A percentile compares a stretch with the other conserved stretches of the same genome.
Evolutionary conservation across 2,113 vertebrate genomes (phyloP).

Genomic region (Hiodon tergisus): DNA sequence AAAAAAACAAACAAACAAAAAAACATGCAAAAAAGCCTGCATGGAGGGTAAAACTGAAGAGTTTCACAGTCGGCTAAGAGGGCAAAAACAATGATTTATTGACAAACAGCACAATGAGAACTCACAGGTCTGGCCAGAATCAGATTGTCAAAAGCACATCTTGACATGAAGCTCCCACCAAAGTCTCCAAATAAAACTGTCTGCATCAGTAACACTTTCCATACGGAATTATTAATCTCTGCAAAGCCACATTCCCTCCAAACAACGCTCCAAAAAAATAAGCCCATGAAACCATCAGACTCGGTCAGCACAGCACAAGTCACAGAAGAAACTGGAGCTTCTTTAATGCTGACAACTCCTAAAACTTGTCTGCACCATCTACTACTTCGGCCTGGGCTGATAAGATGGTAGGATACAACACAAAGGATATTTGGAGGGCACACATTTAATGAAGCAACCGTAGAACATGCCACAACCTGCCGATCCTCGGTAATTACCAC

Average conservation of each 20-base stretch:
- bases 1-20: slow-evolving; percentile 36
- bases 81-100: too few species aligned
- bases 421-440: too few species aligned
- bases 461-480: too few species aligned
- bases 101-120: slow-evolving; percentile 17
- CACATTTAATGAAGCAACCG: too few species aligned
- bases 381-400: not conserved
- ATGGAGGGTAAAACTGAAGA: too few species aligned
- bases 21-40: too few species aligned
- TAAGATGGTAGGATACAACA: too few species aligned
- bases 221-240: slow-evolving; percentile 55
- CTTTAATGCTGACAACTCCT: slow-evolving; percentile 36
- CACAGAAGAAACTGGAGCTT: slow-evolving; percentile 46
- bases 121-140: not conserved
- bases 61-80: too few species aligned
- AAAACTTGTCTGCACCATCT: slow-evolving; percentile 41
- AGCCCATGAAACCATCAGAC: slow-evolving; percentile 56
- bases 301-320: slow-evolving; percentile 42
- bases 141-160: not conserved
- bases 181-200: slow-evolving; percentile 36
- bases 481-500: not conserved
- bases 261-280: slow-evolving; percentile 53
- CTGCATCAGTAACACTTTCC: slow-evolving; percentile 21
- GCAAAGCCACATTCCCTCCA: slow-evolving; percentile 49
- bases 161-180: not conserved